Conservation (phyloP, 2,797 vertebrate genomes). For the Molossus alvarezi region DNA sequence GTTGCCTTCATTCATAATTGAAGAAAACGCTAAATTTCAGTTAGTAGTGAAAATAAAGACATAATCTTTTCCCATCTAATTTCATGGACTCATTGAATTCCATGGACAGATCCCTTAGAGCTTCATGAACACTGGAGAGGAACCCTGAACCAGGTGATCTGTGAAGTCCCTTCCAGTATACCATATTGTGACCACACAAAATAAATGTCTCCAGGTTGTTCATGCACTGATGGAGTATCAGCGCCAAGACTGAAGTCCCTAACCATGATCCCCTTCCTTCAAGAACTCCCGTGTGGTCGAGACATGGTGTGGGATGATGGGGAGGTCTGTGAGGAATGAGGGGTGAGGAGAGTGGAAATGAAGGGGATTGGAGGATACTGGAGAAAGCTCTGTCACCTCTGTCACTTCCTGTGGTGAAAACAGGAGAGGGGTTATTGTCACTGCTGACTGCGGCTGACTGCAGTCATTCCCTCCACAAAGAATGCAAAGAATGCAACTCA, state of each 20-base stretch:
- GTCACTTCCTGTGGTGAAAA: neutral
- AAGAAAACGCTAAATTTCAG: constrained; percentile 38
- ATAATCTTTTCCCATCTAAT: neutral
- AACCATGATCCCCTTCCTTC: neutral
- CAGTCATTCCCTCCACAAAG: neutral
- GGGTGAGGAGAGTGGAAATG: neutral
- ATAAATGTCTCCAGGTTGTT: neutral
- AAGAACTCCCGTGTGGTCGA: neutral
- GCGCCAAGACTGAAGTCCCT: neutral
- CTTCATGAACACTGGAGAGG: neutral
- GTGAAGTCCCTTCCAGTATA: neutral
- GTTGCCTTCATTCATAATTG: neutral
- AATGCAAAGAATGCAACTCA: neutral
- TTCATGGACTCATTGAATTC: neutral
- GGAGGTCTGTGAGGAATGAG: neutral
- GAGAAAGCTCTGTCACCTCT: neutral
- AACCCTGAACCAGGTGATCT: neutral
- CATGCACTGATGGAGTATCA: neutral
- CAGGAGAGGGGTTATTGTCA: neutral
- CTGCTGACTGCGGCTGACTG: neutral
- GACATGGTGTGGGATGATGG: neutral
- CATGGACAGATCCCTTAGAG: neutral
- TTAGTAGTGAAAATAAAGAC: constrained; percentile 31
- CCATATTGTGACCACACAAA: neutral
- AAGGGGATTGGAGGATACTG: neutral